Conservation (phyloP, 2,797 vertebrate genomes). For the Myripristis murdjan region DNA sequence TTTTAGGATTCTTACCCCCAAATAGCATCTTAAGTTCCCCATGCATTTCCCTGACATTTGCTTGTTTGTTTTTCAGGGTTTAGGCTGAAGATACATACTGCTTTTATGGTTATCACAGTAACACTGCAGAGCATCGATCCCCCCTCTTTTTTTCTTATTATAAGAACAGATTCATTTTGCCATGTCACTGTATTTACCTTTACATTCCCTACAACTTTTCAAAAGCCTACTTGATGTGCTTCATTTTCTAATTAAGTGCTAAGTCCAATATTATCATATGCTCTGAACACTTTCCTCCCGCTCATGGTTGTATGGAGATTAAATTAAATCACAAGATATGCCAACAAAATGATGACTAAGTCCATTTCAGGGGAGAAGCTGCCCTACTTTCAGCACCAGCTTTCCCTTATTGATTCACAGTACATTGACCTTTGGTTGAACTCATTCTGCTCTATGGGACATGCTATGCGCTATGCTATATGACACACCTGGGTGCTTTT, state of each 20-base stretch:
- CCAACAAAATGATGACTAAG: background rate
- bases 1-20: conserved; percentile 11
- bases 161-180: conserved; percentile 46
- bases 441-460: conserved; percentile 75
- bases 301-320: background rate
- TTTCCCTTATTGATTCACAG: conserved; percentile 76
- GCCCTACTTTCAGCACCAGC: conserved; percentile 38
- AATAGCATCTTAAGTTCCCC: conserved; percentile 36
- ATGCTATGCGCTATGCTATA: conserved; percentile 77
- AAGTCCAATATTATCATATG: background rate
- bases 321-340: background rate
- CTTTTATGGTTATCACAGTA: conserved; percentile 47
- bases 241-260: background rate
- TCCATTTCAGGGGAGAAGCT: conserved; percentile 3
- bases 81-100: conserved; percentile 35
- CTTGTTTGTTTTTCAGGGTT: conserved; percentile 35
- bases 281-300: background rate
- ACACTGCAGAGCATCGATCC: conserved; percentile 52
- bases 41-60: conserved; percentile 24
- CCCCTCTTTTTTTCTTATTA: conserved; percentile 59
- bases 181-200: conserved; percentile 60
- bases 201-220: conserved; percentile 48
- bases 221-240: background rate
- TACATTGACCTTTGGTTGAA: conserved; percentile 84
- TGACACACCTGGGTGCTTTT: conserved; percentile 88